Conservation (phyloP, 2,113 vertebrate genomes). For the Nettapus auritus region DNA sequence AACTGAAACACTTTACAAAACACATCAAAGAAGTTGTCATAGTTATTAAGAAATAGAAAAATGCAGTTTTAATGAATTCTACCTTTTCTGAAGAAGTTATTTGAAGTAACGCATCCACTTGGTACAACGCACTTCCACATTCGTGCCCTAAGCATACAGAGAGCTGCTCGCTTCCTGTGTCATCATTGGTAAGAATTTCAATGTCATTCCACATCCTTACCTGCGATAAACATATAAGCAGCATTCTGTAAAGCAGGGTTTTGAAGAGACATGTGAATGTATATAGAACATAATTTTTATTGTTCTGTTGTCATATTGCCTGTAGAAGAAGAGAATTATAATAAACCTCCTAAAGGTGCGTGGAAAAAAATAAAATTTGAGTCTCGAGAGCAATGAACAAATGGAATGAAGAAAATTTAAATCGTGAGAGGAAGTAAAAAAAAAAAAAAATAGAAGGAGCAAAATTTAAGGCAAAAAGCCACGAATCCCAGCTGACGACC, state of each 20-base stretch:
- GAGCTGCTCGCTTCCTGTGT: conserved; percentile 82
- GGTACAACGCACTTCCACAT: conserved; percentile 86
- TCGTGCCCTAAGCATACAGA: conserved; percentile 77
- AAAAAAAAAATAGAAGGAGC: too few species aligned
- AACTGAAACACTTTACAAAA: not conserved
- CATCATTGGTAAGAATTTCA: conserved; percentile 89
- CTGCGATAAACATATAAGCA: not conserved
- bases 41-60: not conserved
- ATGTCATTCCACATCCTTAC: conserved; percentile 88
- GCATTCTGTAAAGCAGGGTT: accelerated
- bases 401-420: too few species aligned
- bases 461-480: too few species aligned
- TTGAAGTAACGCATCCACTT: conserved; percentile 86
- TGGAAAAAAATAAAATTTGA: too few species aligned
- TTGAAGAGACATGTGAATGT: accelerated
- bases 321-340: not conserved
- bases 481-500: not conserved
- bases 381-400: not conserved
- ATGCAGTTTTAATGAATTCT: not conserved
- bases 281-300: accelerated
- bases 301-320: accelerated
- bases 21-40: not conserved
- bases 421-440: too few species aligned
- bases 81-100: conserved; percentile 88
- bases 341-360: accelerated